Percentiles rank a stretch among this genome's conserved stretches.
phyloP scores from a whole-genome alignment of 1,140 invertebrate genomes.

The Brachionus plicatilis region DNA sequence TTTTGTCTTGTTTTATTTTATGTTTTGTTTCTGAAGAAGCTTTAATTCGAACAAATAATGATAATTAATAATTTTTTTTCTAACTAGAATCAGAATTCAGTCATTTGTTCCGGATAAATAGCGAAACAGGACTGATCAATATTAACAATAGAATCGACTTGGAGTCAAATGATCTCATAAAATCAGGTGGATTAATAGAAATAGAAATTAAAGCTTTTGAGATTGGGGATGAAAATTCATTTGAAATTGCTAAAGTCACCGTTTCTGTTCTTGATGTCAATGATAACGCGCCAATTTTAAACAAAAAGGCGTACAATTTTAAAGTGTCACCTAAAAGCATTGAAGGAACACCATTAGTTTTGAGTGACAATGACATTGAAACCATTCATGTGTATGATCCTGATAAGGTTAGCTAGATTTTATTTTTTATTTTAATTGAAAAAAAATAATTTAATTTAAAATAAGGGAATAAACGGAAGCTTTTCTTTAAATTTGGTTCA shows the following conservation, averaged over 20 bases:
- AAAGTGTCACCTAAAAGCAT: conserved; percentile 69
- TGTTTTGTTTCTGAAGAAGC: too few species aligned
- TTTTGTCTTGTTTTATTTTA: too few species aligned
- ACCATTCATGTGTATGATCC: conserved; percentile 16
- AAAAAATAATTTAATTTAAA: conserved; percentile 49
- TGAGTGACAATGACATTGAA: neutral
- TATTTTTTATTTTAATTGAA: neutral
- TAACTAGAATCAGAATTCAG: neutral
- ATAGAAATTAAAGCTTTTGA: neutral
- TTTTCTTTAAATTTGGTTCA: neutral
- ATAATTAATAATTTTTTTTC: neutral
- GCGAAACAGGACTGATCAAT: neutral
- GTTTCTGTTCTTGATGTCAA: conserved; percentile 82
- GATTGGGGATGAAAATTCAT: conserved; percentile 5
- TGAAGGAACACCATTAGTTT: conserved; percentile 67
- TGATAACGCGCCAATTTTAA: conserved; percentile 86
- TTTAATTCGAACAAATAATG: too few species aligned
- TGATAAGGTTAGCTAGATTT: conserved; percentile 43
- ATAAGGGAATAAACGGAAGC: conserved; percentile 15
- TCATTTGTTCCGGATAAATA: neutral
- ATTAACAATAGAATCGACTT: conserved; percentile 30
- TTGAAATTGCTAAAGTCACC: conserved; percentile 67
- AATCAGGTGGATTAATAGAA: conserved; percentile 9
- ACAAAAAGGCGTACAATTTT: conserved; percentile 64
- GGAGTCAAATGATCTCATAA: neutral